Evolutionary conservation across 1,140 invertebrate genomes (phyloP), one percentile per base, ranked within the genome.

Genomic region (Copidosoma floridanum): DNA sequence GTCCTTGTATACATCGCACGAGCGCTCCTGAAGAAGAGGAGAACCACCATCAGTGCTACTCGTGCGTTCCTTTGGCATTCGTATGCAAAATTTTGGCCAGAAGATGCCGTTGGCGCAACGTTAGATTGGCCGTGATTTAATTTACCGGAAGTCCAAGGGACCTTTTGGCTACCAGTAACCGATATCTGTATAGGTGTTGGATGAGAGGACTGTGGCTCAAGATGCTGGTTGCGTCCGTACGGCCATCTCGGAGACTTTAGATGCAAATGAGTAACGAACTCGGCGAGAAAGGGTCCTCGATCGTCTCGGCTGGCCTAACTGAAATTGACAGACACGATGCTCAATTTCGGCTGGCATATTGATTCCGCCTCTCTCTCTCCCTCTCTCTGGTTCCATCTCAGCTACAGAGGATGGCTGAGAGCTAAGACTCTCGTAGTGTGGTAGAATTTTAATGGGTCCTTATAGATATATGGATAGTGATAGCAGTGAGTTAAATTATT

Each of bases 111-210:
- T 69, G 74, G 67, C 78, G 79, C 79, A 80, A 78, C 72, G 75
- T 75, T 72, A 79, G 77, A 79, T 78, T 77, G 76, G 70, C 75
- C 73, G 75, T 78, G 76, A 80, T 79, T 80, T 78, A 71, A 74
- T 77, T 76, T 73, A 65, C 59, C 43, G 51, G n/a, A n/a, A n/a
- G n/a, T n/a, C n/a, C n/a, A n/a, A n/a, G n/a, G n/a, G n/a, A n/a
- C n/a, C n/a, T n/a, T n/a, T n/a, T n/a, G n/a, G n/a, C n/a, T n/a
- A n/a, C 21, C 32, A 3, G 37, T 2, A 37, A 24, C 11, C 53
- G 26, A 46, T 32, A 27, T 29, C 41, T n/a, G 24, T 48, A 16
- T n/a, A n/a, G n/a, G n/a, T n/a, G n/a, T 64, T 61, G 50, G 61
- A 62, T 16, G 53, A 68, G 63, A 69, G 62, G 60, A 58, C 62